A percentile compares a stretch with the other conserved stretches of the same genome.
Evolutionary conservation across 2,113 vertebrate species (phyloP).

Genomic region (Myrmophylax atrothorax): DNA sequence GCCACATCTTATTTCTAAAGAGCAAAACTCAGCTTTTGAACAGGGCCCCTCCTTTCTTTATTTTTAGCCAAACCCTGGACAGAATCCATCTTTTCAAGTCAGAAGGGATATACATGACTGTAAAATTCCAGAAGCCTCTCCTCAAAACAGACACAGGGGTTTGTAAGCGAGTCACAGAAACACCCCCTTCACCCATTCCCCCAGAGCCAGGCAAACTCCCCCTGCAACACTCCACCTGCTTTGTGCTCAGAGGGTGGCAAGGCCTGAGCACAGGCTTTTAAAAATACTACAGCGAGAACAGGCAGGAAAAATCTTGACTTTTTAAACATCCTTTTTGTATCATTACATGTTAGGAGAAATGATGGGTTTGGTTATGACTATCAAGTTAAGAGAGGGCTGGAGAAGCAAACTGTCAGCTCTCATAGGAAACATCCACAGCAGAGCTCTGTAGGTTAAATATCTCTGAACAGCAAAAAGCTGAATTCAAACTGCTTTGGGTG

Average conservation of each 20-base stretch:
- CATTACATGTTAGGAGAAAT: background rate
- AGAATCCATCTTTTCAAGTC: slow-evolving; percentile 23
- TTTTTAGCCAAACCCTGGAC: background rate
- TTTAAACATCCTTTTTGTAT: background rate
- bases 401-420: background rate
- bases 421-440: background rate
- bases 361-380: background rate
- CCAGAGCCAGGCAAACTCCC: background rate
- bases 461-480: background rate
- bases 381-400: background rate
- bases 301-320: background rate
- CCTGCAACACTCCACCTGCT: background rate
- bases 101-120: background rate
- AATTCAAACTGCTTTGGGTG: background rate
- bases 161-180: slow-evolving; percentile 42
- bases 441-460: background rate
- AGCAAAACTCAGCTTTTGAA: background rate
- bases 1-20: background rate
- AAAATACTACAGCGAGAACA: background rate
- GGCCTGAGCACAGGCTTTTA: background rate
- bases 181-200: slow-evolving; percentile 13
- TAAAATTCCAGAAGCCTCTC: slow-evolving; percentile 22
- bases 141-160: slow-evolving; percentile 30
- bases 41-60: background rate
- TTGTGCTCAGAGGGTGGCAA: background rate